These are phyloP conservation scores for Plebejus melissa DNA, from an alignment of 2,888 invertebrate species.

Conservation along the genomic window DNA sequence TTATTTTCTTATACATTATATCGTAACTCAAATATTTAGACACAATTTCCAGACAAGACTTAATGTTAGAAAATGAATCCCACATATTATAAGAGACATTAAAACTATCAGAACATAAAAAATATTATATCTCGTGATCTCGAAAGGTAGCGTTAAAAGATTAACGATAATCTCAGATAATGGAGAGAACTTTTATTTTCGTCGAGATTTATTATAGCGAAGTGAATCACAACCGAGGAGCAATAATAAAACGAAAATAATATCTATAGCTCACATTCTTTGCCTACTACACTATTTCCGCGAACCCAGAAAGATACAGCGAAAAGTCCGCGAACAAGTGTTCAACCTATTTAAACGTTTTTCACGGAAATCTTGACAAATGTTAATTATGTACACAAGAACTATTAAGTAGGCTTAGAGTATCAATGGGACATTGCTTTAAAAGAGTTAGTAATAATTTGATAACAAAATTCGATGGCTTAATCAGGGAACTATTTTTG, in stretches of 20 bases:
- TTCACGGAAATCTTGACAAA: too few species aligned
- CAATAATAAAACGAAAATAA: not conserved
- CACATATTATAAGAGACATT: not conserved
- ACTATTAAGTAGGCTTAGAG: too few species aligned
- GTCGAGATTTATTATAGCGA: not conserved
- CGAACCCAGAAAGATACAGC: too few species aligned
- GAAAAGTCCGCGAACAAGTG: too few species aligned
- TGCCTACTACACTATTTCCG: too few species aligned
- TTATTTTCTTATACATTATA: not conserved
- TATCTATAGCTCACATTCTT: too few species aligned
- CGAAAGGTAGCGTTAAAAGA: not conserved
- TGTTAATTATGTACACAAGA: too few species aligned
- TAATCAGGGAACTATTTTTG: too few species aligned
- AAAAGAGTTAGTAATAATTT: not conserved
- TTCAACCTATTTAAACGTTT: too few species aligned
- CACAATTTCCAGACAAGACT: too few species aligned
- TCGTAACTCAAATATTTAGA: not conserved
- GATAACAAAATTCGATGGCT: not conserved
- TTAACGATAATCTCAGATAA: conserved; percentile 1
- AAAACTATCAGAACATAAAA: not conserved
- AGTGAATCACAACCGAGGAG: not conserved
- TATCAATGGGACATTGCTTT: not conserved
- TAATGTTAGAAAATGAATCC: not conserved
- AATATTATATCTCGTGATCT: not conserved
- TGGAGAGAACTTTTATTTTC: not conserved